These are phyloP conservation scores for Sinocyclocheilus maitianheensis DNA, from an alignment of 2,113 vertebrate species.

Conservation along the genomic window DNA sequence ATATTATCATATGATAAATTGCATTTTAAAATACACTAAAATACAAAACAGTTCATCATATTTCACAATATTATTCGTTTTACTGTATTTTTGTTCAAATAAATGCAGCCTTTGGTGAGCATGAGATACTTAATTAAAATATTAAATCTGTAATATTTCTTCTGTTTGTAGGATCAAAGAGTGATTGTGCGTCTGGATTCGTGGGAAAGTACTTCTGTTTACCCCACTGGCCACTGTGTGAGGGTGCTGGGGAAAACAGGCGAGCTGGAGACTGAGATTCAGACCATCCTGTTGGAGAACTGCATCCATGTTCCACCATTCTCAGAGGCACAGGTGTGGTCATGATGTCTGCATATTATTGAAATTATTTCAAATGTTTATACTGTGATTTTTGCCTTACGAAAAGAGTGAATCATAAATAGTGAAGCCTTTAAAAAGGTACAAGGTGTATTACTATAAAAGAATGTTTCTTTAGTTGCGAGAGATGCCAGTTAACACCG, in stretches of 20 bases:
- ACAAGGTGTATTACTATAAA: neutral
- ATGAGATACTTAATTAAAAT: neutral
- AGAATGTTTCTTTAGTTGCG: conserved; percentile 76
- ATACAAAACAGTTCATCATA: neutral
- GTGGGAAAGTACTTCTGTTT: conserved; percentile 90
- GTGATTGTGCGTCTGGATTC: conserved; percentile 91
- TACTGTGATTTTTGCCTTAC: neutral
- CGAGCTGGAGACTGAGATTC: conserved; percentile 90
- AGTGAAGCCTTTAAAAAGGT: neutral
- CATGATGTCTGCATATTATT: neutral
- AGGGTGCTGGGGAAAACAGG: conserved; percentile 88
- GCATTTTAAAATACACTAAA: neutral
- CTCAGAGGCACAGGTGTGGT: conserved; percentile 91
- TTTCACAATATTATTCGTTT: neutral
- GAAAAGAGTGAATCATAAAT: neutral
- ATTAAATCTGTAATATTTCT: neutral
- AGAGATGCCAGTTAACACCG: conserved; percentile 85
- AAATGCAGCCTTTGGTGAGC: neutral
- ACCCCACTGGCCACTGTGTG: conserved; percentile 93
- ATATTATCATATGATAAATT: neutral
- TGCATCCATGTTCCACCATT: conserved; percentile 85
- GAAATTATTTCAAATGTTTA: neutral
- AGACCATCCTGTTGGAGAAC: conserved; percentile 93
- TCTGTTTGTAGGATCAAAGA: conserved; percentile 81
- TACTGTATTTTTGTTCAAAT: neutral